These are phyloP conservation scores for Boleophthalmus pectinirostris DNA, from an alignment of 2,113 vertebrate species.

Conservation along the genomic window DNA sequence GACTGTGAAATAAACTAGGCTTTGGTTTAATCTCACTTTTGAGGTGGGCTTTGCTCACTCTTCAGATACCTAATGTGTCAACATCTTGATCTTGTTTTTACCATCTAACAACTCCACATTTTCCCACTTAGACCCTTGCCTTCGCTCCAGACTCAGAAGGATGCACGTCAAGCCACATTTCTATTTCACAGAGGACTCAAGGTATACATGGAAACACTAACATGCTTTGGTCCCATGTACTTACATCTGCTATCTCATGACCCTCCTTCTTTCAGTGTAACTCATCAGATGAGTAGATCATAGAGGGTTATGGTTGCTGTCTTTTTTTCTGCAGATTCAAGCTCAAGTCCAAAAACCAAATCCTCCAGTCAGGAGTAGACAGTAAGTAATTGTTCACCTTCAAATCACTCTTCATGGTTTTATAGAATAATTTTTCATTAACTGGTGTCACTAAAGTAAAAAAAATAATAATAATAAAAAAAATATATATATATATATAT, in stretches of 20 bases:
- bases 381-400: slow-evolving; percentile 51
- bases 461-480: too few species aligned
- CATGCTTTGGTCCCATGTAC: background rate
- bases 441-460: background rate
- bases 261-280: background rate
- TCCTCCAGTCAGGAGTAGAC: slow-evolving; percentile 49
- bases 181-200: slow-evolving; percentile 91
- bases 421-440: background rate
- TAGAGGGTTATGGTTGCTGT: background rate
- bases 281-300: background rate
- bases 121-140: slow-evolving; percentile 55
- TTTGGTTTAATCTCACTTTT: background rate
- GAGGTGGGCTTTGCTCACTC: too few species aligned
- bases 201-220: slow-evolving; percentile 68
- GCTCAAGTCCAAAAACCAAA: slow-evolving; percentile 58
- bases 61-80: background rate
- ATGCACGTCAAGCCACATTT: slow-evolving; percentile 92
- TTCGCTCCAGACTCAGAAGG: slow-evolving; percentile 78
- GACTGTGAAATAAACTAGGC: background rate
- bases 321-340: slow-evolving; percentile 52
- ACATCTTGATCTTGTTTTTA: background rate
- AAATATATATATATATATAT: too few species aligned
- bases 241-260: background rate
- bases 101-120: background rate
- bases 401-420: background rate